Percentiles rank a stretch among this genome's conserved stretches.
Evolutionary conservation across 2,888 invertebrate species (phyloP).

Genomic region (Agonopterix heracliana): DNA sequence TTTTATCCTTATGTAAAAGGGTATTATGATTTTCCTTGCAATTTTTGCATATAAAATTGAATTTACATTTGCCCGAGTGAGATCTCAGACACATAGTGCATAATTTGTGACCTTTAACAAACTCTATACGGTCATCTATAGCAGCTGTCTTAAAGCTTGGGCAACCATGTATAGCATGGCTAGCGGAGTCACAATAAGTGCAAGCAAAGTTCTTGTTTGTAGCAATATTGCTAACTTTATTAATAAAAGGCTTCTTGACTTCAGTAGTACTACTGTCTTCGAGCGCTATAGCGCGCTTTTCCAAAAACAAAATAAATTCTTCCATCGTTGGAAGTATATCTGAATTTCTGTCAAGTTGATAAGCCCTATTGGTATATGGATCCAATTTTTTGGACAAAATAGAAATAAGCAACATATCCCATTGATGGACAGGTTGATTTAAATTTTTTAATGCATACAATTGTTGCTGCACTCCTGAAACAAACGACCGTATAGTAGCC

Average conservation of each 20-base stretch:
- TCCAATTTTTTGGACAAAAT: constrained; percentile 4
- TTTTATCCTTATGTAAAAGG: constrained; percentile 2
- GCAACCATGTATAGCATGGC: constrained; percentile 5
- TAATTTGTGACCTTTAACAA: constrained; percentile 2
- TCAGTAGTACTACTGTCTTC: constrained; percentile 7
- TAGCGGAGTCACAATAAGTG: neutral
- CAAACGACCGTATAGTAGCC: constrained; percentile 12
- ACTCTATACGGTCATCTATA: constrained; percentile 2
- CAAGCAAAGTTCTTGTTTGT: neutral
- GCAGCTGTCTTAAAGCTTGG: constrained; percentile 4
- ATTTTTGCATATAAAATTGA: neutral
- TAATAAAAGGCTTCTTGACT: neutral
- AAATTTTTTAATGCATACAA: constrained; percentile 4
- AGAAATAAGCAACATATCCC: constrained; percentile 3
- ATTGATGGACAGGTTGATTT: constrained; percentile 2
- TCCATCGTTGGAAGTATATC: constrained; percentile 8
- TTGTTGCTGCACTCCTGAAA: constrained; percentile 8
- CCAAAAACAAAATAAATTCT: constrained; percentile 10
- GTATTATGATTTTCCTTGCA: too few species aligned
- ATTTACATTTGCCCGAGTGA: constrained; percentile 3
- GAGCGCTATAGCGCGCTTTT: constrained; percentile 13
- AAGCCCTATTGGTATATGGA: constrained; percentile 3
- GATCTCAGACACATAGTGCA: constrained; percentile 2
- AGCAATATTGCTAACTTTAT: constrained; percentile 1
- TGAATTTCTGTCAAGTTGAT: constrained; percentile 9